Percentiles rank a stretch among this genome's conserved stretches.
These are phyloP conservation scores for Heteromyza rotundicornis DNA, from an alignment of 2,888 invertebrate species.

Conservation along the genomic window DNA sequence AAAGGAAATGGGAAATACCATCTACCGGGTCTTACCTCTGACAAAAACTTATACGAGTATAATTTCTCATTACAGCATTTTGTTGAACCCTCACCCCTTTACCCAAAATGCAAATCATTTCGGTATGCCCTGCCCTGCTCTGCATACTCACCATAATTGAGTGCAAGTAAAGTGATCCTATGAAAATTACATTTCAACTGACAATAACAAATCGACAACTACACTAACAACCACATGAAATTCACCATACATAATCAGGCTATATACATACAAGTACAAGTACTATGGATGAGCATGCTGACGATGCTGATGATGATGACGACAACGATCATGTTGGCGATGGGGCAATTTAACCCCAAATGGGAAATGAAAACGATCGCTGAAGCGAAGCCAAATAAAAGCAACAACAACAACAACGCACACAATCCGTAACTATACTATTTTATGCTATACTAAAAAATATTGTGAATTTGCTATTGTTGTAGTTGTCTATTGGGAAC, in stretches of 20 bases:
- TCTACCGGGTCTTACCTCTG: too few species aligned
- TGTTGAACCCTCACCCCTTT: too few species aligned
- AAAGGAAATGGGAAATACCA: too few species aligned
- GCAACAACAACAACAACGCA: conserved; percentile 33
- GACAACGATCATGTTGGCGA: conserved; percentile 14
- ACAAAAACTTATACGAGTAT: too few species aligned
- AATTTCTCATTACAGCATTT: too few species aligned
- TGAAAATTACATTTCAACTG: background rate
- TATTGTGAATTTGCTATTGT: too few species aligned
- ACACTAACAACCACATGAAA: background rate
- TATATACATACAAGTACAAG: too few species aligned
- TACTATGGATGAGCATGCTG: background rate
- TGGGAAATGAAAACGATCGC: conserved; percentile 52
- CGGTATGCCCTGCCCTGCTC: too few species aligned
- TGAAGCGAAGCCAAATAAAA: conserved; percentile 48
- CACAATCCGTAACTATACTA: conserved; percentile 27
- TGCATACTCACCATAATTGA: too few species aligned
- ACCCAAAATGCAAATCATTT: too few species aligned
- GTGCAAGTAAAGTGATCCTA: conserved; percentile 1
- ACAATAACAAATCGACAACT: background rate
- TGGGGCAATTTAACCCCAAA: conserved; percentile 33
- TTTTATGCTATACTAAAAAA: too few species aligned
- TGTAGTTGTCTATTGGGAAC: background rate
- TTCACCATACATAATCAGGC: too few species aligned
- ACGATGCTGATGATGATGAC: background rate